Conservation (phyloP, 2,888 invertebrate species). For the Priapulus caudatus region DNA sequence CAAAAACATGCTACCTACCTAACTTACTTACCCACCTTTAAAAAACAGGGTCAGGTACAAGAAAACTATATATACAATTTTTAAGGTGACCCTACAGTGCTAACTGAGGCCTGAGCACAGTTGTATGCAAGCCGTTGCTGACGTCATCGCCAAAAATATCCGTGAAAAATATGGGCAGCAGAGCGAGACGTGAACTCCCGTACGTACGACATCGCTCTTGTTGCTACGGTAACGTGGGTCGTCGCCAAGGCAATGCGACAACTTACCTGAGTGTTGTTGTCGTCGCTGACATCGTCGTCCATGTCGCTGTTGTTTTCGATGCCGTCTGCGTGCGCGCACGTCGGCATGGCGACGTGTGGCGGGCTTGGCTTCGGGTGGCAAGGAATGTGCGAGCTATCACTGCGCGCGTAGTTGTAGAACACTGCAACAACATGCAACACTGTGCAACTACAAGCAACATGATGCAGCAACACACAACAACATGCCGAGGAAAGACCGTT, state of each 20-base stretch:
- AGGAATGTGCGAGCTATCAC: too few species aligned
- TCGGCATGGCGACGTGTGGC: background rate
- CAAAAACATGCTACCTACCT: too few species aligned
- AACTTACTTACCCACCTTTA: too few species aligned
- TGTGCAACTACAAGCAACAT: too few species aligned
- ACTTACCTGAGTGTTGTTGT: background rate
- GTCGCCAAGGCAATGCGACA: background rate
- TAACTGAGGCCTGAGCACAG: too few species aligned
- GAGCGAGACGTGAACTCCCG: background rate
- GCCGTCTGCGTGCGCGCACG: background rate
- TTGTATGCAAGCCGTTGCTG: background rate
- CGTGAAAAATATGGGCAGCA: background rate
- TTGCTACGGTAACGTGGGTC: background rate
- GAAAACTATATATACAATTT: too few species aligned
- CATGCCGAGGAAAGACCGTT: too few species aligned
- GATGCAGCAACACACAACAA: too few species aligned
- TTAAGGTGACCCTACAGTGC: too few species aligned
- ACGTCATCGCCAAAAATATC: background rate
- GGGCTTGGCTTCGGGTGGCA: background rate
- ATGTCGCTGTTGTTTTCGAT: background rate
- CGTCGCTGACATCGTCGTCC: constrained; percentile 2
- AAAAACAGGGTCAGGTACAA: too few species aligned
- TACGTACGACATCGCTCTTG: background rate
- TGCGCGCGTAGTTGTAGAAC: too few species aligned
- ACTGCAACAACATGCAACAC: too few species aligned